Evolutionary conservation across 1,140 invertebrate genomes (phyloP), one percentile per base, ranked within the genome.

Genomic region (Drosophila carrolli): DNA sequence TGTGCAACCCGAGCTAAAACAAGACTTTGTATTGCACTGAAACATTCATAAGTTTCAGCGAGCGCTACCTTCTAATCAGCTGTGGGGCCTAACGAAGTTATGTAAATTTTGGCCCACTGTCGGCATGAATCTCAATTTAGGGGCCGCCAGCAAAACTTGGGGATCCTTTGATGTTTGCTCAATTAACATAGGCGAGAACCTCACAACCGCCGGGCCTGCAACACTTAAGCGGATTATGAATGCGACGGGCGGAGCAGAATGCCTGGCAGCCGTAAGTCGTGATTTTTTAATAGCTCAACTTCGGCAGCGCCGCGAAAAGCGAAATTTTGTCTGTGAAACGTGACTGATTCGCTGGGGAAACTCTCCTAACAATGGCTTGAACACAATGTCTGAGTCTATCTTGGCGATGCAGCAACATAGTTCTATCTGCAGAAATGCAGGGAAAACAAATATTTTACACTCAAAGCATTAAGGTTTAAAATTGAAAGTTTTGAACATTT

Each of bases 211-310:
- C 5, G 29, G 50, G 32, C 5, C 53, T 41, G 65, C 35, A 56
- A 48, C 66, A 41, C 67, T 71, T 71, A 58, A 71, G 67, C 67
- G 65, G 65, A 71, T 71, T 71, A 71, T 48, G 29, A 55, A 62
- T 44, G 55, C 55, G 37, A n/a, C 11, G 32, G 19, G 43, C 43
- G 9, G 43, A 23, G 51, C 35, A 9, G 51, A 5, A 63, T 48
- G 58, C 32, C 62, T 54, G 46, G 65, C 65, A 57, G 51, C 14
- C 55, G 44, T 47, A 23, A 50, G 65, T 58, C n/a, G 65, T 70
- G 67, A 71, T 71, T 71, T 71, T 71, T 71, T 57, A 71, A 70
- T 71, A 57, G 37, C 44, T 71, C 32, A 71, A 71, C 67, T 71
- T 68, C 1, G 47, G 16, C 48, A 48, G 35, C 40, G 13, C 13